Evolutionary conservation across 2,797 vertebrate genomes (phyloP), one percentile per base, ranked within the genome.

Genomic region (Peromyscus nudipes): DNA sequence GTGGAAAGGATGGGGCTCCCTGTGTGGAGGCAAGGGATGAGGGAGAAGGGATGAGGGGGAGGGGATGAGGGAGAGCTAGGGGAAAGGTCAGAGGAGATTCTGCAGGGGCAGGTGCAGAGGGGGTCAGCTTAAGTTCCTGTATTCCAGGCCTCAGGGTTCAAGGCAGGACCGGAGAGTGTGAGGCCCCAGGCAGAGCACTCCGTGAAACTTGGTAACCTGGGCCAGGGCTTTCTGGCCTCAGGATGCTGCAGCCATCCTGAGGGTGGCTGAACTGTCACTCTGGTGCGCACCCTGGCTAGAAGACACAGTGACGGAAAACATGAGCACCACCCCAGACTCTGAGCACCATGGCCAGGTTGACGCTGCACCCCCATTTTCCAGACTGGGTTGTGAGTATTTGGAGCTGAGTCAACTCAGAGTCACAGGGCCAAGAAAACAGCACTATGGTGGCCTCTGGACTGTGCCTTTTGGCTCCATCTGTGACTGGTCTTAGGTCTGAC

Each of bases 1-100:
- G 13, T 98, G 97, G 95, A 96, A 96, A 97, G 96, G 96, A 90
- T 69, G 95, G 95, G 95, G 95, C 80, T 94, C 80, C 92, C 65
- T 10, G 62, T 57, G 4, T 5, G n/a, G 94, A 93, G 90, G 62
- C 0, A 29, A 49, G 27, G 49, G 80, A 65, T 64, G 40, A 37
- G 67, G 29, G 17, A 10, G 0, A 21, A 19, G 40, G 57, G 49
- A n/a, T 13, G 25, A 43, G 71, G 14, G 8, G 4, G 0, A 17
- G 27, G 19, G 43, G 27, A 49, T 49, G 31, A 43, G 25, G 31
- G 13, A 3, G 0, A 43, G 13, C 16, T 40, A 60, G 34, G 55
- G n/a, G 31, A 43, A 40, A 60, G 77, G 0, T 67, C 94, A 76
- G 71, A 25, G 46, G 77, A 0, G 79, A 34, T 16, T 43, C 81